Base-by-base conservation (phyloP, 2,797 vertebrate species). In the Lemur catta region DNA sequence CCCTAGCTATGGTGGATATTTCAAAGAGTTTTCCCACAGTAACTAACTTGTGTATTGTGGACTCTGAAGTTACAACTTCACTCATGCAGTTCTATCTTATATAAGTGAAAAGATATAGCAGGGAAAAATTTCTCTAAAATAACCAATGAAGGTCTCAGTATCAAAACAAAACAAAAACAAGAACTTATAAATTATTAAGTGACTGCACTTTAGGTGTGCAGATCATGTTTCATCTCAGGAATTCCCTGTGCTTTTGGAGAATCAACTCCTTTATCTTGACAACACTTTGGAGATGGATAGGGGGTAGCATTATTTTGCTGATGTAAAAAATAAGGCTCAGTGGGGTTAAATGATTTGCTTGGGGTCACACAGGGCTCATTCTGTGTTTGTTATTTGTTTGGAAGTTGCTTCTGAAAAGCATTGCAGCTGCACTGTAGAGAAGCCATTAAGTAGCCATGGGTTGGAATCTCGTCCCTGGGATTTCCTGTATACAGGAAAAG, bases 141-240 rank as follows among this genome's bases (percentile, higher is more conserved):
- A 93, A 85, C 11, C 61, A 78, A 28, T 85, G 55, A 48, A 41
- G 13, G 35, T 87, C n/a, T 93, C 85, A 94, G 43, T 92, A 74
- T 96, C 43, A 89, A 91, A 87, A 43, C 14, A 85, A 80, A 78
- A 30, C 52, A 63, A 50, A 61, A 82, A 12, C 7, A 43, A 82
- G 63, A 86, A 74, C 55, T 79, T 96, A 91, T 97, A 93, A 95
- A 96, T 93, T 97, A 97, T 95, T 86, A 94, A 96, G 33, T 85
- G 89, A 75, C 81, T 81, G 59, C 4, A 79, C 50, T 89, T 92
- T 78, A 63, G 59, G 57, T 90, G 89, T 80, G 84, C 86, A 75
- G 30, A 91, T 22, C 26, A 20, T 41, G 52, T 81, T 94, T 96
- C 41, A 89, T 69, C 52, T 75, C 33, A 87, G 67, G 8, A 96